Base-by-base conservation (phyloP, 2,113 vertebrate genomes). In the Pica pica region DNA sequence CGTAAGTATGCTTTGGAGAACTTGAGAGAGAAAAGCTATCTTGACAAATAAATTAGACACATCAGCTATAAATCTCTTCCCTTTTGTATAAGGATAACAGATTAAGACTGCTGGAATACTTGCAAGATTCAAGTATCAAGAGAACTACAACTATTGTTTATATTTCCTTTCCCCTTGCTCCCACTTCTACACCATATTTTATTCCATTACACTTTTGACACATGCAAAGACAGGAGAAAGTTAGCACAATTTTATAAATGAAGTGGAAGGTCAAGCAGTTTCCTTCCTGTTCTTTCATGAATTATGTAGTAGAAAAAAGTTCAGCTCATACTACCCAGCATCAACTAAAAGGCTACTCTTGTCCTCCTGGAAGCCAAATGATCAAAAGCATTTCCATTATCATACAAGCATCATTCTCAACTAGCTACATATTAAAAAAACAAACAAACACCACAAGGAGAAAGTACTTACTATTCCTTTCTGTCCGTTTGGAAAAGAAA, bases 381-480 rank as follows among this genome's bases (percentile, higher is more conserved):
- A 78, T 16, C n/a, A 39, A 73, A 87, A 75, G 10, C 22, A 91
- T 55, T 80, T 47, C 55, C 12, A 82, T 73, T 65, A 87, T 60
- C 23, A 79, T 5, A 87, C 19, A 86, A 75, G 16, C 19, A 85
- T 53, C 23, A 59, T 35, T 81, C 23, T 44, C n/a, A 90, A 35
- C 22, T 46, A 83, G 42, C 14, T 74, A 75, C 30, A 56, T 44
- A 90, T 11, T 8, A 57, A 35, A 42, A 42, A 59, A 23, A 91
- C 47, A 41, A 19, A 26, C 31, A 39, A 33, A 53, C 2, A 9
- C 12, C 19, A 35, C 18, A 49, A 50, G 11, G 15, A 39, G 74
- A 90, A 78, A 89, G 96, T 89, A 98, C 99, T 98, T 98, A 99
- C 99, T 99, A 95, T 99, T 99, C 97, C 97, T 99, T 98, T 99